Evolutionary conservation across 2,113 vertebrate species (phyloP).

Genomic region (Heterotilapia buettikoferi): DNA sequence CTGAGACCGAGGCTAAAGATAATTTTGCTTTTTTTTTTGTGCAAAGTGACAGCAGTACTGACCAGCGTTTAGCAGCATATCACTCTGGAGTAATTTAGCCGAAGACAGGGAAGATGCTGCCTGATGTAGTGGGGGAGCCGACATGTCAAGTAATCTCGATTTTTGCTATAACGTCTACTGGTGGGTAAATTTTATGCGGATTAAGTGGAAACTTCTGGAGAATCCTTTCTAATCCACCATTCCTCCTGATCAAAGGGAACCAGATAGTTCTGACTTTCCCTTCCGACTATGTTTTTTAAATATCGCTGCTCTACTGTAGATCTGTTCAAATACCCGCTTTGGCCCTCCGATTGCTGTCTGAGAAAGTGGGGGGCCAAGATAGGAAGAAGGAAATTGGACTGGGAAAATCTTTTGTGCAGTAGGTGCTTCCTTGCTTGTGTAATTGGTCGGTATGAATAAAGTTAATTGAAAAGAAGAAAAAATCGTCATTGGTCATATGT

Average conservation of each 20-base stretch:
- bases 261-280: slow-evolving; percentile 38
- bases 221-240: slow-evolving; percentile 64
- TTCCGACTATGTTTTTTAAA: not conserved
- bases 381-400: slow-evolving; percentile 11
- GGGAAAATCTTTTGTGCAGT: slow-evolving; percentile 33
- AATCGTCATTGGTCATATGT: not conserved
- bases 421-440: not conserved
- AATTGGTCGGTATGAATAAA: slow-evolving; percentile 39
- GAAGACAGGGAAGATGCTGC: not conserved
- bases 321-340: slow-evolving; percentile 38
- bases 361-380: not conserved
- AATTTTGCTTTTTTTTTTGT: slow-evolving; percentile 9
- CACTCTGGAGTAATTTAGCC: slow-evolving; percentile 1
- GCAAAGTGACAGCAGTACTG: not conserved
- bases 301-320: slow-evolving; percentile 14
- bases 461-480: slow-evolving; percentile 15
- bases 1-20: slow-evolving; percentile 28
- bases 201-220: slow-evolving; percentile 55
- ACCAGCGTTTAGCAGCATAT: slow-evolving; percentile 2
- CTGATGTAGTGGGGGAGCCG: not conserved
- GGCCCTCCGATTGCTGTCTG: slow-evolving; percentile 13
- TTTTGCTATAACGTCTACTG: slow-evolving; percentile 26
- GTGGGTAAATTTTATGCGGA: slow-evolving; percentile 43
- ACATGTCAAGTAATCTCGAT: slow-evolving; percentile 15
- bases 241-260: slow-evolving; percentile 62